phyloP scores from a whole-genome alignment of 2,797 vertebrate genomes.

The Pseudomugil gertrudae region DNA sequence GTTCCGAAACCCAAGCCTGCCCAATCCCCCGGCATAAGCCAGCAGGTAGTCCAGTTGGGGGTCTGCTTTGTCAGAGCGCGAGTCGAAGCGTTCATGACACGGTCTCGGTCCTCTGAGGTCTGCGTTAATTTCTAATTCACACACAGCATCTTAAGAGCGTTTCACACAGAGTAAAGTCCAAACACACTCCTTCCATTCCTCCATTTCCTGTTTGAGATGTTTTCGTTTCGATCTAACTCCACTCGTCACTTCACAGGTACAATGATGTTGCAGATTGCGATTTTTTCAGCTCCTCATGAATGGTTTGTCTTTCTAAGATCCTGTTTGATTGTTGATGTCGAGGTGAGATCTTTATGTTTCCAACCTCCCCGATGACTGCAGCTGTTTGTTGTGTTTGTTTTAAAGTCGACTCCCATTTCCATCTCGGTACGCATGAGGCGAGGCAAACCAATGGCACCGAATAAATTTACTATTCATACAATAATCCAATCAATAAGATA shows the following conservation, averaged over 20 bases:
- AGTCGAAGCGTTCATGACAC: too few relatives aligned
- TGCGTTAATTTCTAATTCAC: conserved; percentile 30
- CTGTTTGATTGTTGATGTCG: conserved; percentile 20
- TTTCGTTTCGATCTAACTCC: not conserved
- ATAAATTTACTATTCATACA: conserved; percentile 26
- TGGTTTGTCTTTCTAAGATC: not conserved
- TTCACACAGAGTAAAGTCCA: conserved; percentile 16
- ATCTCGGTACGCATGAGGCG: not conserved
- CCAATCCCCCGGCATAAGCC: too few relatives aligned
- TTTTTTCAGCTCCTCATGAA: not conserved
- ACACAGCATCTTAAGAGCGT: conserved; percentile 19
- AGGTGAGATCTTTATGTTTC: conserved; percentile 18
- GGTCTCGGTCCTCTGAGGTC: too few relatives aligned
- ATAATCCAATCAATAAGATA: conserved; percentile 54
- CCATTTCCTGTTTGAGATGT: conserved; percentile 27
- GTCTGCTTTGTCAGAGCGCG: too few relatives aligned
- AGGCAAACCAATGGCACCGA: conserved; percentile 3
- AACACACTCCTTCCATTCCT: conserved; percentile 7
- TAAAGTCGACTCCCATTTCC: conserved; percentile 14
- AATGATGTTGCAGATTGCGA: not conserved
- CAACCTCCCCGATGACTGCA: not conserved
- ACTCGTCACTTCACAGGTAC: not conserved
- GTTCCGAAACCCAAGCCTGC: too few relatives aligned
- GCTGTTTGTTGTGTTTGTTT: conserved; percentile 1
- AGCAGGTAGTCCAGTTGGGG: too few relatives aligned